phyloP scores from a whole-genome alignment of 2,113 vertebrate species.

The Antigone vipio region DNA sequence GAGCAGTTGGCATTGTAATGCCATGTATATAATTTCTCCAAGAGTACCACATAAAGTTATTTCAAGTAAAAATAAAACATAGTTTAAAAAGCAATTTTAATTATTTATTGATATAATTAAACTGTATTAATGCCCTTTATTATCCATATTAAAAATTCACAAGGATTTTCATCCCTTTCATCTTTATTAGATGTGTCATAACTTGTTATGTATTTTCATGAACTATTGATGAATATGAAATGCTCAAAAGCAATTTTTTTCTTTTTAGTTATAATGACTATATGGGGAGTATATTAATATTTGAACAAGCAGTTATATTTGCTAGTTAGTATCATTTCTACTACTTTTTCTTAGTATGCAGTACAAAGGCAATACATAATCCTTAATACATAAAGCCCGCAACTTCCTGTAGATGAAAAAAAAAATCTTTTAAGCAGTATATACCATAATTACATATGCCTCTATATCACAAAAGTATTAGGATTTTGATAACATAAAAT shows the following conservation, averaged over 20 bases:
- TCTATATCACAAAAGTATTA: neutral
- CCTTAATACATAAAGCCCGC: neutral
- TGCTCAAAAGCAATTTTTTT: constrained; percentile 19
- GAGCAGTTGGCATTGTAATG: neutral
- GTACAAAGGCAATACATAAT: neutral
- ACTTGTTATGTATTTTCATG: constrained; percentile 39
- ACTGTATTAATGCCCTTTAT: constrained; percentile 38
- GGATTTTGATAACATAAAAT: neutral
- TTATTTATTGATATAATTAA: constrained; percentile 57
- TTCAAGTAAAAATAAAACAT: constrained; percentile 59
- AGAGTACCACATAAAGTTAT: neutral
- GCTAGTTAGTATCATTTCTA: constrained; percentile 2
- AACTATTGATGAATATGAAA: constrained; percentile 41
- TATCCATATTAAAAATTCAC: constrained; percentile 53
- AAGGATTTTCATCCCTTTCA: constrained; percentile 46
- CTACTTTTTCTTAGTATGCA: neutral
- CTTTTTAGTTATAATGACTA: constrained; percentile 37
- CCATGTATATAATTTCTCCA: constrained; percentile 11
- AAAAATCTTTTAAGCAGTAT: neutral
- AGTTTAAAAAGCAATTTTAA: constrained; percentile 48
- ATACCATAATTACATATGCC: neutral
- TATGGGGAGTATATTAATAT: constrained; percentile 52
- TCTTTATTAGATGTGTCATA: constrained; percentile 58
- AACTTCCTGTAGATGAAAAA: neutral
- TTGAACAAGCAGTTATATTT: constrained; percentile 40